Evolutionary conservation across 2,113 vertebrate genomes (phyloP).

Genomic region (Urocynchramus pylzowi): DNA sequence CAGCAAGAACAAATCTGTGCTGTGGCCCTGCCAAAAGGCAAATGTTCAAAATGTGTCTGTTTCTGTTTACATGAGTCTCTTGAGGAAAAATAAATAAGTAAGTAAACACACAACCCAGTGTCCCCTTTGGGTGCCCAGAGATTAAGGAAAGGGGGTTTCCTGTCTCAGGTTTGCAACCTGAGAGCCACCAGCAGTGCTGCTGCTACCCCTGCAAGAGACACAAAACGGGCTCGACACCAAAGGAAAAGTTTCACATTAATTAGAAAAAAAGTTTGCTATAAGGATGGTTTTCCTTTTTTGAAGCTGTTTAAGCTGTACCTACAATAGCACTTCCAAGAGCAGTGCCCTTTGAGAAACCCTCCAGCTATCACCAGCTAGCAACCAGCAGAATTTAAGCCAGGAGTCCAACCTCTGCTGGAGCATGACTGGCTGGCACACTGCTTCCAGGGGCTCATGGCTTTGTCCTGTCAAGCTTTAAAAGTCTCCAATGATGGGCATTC

Average conservation of each 20-base stretch:
- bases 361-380: neutral
- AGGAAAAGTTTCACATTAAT: neutral
- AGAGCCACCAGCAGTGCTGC: neutral
- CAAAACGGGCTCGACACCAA: neutral
- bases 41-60: fast-evolving
- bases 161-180: neutral
- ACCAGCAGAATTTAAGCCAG: neutral
- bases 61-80: neutral
- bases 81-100: neutral
- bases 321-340: neutral
- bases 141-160: neutral
- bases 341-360: neutral
- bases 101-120: neutral
- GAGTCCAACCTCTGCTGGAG: neutral
- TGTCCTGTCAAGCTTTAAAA: neutral
- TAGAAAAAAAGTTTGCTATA: neutral
- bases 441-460: neutral
- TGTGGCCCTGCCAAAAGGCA: neutral
- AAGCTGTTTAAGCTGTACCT: neutral
- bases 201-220: neutral
- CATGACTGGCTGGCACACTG: neutral
- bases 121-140: fast-evolving
- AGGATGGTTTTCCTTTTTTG: neutral
- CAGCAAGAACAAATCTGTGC: neutral
- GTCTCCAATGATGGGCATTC: neutral